phyloP scores from a whole-genome alignment of 1,140 invertebrate species.

The Scaptomyza montana region DNA sequence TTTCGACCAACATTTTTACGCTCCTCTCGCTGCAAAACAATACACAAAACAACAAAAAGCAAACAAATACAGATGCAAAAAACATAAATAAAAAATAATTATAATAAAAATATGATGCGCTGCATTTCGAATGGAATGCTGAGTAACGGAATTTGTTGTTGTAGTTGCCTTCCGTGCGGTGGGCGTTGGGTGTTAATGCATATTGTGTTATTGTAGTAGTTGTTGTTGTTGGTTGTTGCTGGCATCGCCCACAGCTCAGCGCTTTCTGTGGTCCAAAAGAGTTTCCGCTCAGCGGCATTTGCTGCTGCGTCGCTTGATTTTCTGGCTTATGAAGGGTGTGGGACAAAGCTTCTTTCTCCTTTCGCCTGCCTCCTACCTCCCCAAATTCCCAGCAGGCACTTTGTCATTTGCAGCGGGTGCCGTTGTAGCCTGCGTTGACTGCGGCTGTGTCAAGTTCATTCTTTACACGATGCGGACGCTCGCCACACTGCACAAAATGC shows the following conservation, averaged over 20 bases:
- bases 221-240: conserved; percentile 7
- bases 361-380: neutral
- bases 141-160: conserved; percentile 15
- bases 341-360: neutral
- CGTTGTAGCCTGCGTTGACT: conserved; percentile 15
- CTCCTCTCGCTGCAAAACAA: conserved; percentile 55
- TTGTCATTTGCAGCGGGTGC: conserved; percentile 54
- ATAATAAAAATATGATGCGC: conserved; percentile 30
- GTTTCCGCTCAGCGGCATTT: conserved; percentile 57
- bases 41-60: conserved; percentile 26
- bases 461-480: conserved; percentile 36
- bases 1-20: conserved; percentile 48
- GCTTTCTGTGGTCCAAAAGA: conserved; percentile 58
- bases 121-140: conserved; percentile 31
- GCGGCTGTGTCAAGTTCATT: conserved; percentile 54
- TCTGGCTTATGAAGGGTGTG: too few relatives aligned
- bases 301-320: conserved; percentile 26
- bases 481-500: conserved; percentile 22
- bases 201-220: neutral
- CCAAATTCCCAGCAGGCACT: conserved; percentile 28
- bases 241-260: conserved; percentile 50
- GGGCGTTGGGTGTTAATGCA: conserved; percentile 25
- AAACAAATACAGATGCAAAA: neutral
- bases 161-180: neutral
- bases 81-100: conserved; percentile 6